Percentiles rank a stretch among this genome's conserved stretches.
Conservation (phyloP, 2,888 invertebrate species). For the Parasteatoda lunata region DNA sequence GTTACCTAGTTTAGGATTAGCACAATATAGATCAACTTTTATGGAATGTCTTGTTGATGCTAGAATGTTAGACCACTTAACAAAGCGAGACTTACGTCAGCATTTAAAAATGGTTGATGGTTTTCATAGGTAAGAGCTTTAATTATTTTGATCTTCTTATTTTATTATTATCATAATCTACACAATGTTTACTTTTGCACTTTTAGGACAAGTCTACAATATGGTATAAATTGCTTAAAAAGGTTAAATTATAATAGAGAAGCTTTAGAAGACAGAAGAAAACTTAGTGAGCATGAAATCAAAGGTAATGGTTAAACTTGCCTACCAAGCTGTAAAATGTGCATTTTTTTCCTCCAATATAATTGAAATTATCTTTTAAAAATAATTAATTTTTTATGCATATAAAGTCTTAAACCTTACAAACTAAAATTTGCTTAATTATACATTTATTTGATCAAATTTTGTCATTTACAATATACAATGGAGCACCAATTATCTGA, state of each 20-base stretch:
- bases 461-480: too few relatives aligned
- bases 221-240: conserved; percentile 97
- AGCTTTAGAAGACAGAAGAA: conserved; percentile 91
- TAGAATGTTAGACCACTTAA: conserved; percentile 98
- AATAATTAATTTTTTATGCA: too few relatives aligned
- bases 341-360: too few relatives aligned
- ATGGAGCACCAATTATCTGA: too few relatives aligned
- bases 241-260: conserved; percentile 94
- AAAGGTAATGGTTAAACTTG: conserved; percentile 75
- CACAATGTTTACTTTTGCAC: not conserved
- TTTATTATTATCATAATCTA: not conserved
- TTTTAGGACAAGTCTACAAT: conserved; percentile 89
- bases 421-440: too few relatives aligned
- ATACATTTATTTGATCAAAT: too few relatives aligned
- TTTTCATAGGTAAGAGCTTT: conserved; percentile 84
- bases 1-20: conserved; percentile 96
- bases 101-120: conserved; percentile 99
- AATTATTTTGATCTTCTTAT: not conserved
- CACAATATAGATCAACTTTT: conserved; percentile 98
- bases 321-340: too few relatives aligned
- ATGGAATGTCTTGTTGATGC: conserved; percentile 99
- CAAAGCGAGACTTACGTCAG: conserved; percentile 96
- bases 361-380: too few relatives aligned
- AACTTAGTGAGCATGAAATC: conserved; percentile 87
- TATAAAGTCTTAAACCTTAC: too few relatives aligned